Conservation (phyloP, 2,888 invertebrate genomes). For the Dolomedes plantarius region DNA sequence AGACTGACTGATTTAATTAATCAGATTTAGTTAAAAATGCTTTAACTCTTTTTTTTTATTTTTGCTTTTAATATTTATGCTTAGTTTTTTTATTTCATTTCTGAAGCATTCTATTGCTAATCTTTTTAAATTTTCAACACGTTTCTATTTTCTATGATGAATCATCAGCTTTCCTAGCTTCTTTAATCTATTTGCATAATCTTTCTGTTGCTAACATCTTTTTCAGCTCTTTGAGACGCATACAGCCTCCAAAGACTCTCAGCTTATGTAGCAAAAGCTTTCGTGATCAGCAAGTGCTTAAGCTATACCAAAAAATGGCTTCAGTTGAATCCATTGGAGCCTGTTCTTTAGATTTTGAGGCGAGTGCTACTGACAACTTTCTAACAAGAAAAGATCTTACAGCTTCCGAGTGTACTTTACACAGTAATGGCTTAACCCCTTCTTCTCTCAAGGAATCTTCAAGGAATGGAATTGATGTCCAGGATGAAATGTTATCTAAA, state of each 20-base stretch:
- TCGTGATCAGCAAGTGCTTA: conserved; percentile 70
- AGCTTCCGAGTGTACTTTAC: conserved; percentile 62
- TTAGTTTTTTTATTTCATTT: too few relatives aligned
- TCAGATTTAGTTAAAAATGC: too few relatives aligned
- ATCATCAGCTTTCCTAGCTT: neutral
- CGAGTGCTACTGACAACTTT: conserved; percentile 75
- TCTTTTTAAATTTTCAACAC: too few relatives aligned
- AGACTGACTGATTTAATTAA: too few relatives aligned
- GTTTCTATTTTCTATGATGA: too few relatives aligned
- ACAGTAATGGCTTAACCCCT: conserved; percentile 30
- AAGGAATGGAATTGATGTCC: conserved; percentile 24
- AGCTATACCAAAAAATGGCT: conserved; percentile 73
- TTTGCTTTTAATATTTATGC: too few relatives aligned
- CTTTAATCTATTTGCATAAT: conserved; percentile 19
- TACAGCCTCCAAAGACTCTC: conserved; percentile 72
- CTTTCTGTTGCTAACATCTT: conserved; percentile 35
- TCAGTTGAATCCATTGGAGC: conserved; percentile 90
- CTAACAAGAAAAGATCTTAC: conserved; percentile 40
- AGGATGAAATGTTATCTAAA: conserved; percentile 19
- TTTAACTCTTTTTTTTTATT: too few relatives aligned
- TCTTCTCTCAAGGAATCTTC: conserved; percentile 28
- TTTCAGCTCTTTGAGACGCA: conserved; percentile 46
- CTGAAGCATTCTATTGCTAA: too few relatives aligned
- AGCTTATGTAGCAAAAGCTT: conserved; percentile 73
- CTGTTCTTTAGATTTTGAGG: conserved; percentile 90